Base-by-base conservation (phyloP, 2,797 vertebrate species). In the Simalia tracyae region DNA sequence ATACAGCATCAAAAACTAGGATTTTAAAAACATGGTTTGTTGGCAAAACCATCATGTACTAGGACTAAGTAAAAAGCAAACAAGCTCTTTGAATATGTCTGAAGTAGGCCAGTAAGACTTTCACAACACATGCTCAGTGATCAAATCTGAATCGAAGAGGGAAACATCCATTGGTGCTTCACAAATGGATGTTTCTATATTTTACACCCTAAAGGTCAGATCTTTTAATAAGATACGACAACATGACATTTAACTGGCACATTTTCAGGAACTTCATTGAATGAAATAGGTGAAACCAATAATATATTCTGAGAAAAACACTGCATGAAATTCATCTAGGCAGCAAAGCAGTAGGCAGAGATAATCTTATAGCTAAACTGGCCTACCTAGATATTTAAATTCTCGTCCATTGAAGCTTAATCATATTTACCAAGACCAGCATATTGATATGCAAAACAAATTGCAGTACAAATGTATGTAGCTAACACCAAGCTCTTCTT, bases 241-340 rank as follows among this genome's bases (percentile, higher is more conserved):
- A 63, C 84, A 87, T 42, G 42, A 87, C 42, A 90, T 86, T 93
- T 92, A 86, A 19, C 57, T 90, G 61, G 66, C n/a, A 94, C 72
- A 91, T 94, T 92, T 95, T 93, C 90, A 91, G 93, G 90, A 86
- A 91, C 88, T 63, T 64, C 86, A 85, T 91, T 92, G 56, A 60
- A 93, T 90, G 63, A 8, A 92, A 66, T 57, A 59, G 86, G 31
- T 76, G 42, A 92, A 90, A 26, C 36, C 64, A 91, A 59, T 4
- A 31, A 2, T 88, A 22, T 88, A 9, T 87, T 95, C 91, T 88
- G 31, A 91, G 76, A 84, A 92, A 90, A 86, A 90, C 31, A 88
- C 76, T 63, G 90, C 12, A 84, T 90, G 61, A 92, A 87, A 60
- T 93, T 93, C 84, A n/a, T 66, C 59, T 72, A 68, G 63, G 36